Evolutionary conservation across 1,140 invertebrate species (phyloP), one percentile per base, ranked within the genome.

Genomic region (Drosophila pectinifera): DNA sequence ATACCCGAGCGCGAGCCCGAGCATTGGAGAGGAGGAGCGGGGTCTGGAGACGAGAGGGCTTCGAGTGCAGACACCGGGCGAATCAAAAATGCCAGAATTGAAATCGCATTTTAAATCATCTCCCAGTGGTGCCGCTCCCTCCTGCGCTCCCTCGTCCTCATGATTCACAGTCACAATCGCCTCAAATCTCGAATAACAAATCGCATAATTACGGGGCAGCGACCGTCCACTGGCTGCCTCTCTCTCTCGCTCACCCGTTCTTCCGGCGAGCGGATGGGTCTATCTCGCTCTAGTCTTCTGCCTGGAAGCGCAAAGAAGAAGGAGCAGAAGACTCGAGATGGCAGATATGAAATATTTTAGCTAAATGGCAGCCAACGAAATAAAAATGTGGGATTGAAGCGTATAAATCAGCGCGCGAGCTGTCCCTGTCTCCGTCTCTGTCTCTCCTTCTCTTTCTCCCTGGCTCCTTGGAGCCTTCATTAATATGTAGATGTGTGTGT

Each of bases 71-170:
- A 55, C 76, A 67, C 58, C 51, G 49, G 80, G 84, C 89, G 89
- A 91, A 91, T 91, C 89, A 91, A 83, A 91, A 91, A 91, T 91
- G 90, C 90, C 90, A 91, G 90, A 90, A 91, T 91, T 91, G 90
- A 91, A 91, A 91, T 91, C 90, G 90, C 82, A 91, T 91, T 91
- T 91, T 91, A 91, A 91, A 91, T 91, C 90, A 91, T 91, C 86
- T 90, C 59, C 51, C 80, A 45, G 58, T 43, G 57, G 61, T 43
- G 56, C 58, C 39, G 20, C 65, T 39, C 34, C 36, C n/a, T 49
- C 67, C 55, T 20, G 38, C 26, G 46, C 41, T 51, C 22, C 56
- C 41, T 20, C 46, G 5, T 51, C 28, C 79, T 74, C 84, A 83
- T 85, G 86, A 85, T 91, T 91, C 90, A 88, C 86, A 91, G 83